phyloP scores from a whole-genome alignment of 2,113 vertebrate genomes.

The Bothrops jararaca region DNA sequence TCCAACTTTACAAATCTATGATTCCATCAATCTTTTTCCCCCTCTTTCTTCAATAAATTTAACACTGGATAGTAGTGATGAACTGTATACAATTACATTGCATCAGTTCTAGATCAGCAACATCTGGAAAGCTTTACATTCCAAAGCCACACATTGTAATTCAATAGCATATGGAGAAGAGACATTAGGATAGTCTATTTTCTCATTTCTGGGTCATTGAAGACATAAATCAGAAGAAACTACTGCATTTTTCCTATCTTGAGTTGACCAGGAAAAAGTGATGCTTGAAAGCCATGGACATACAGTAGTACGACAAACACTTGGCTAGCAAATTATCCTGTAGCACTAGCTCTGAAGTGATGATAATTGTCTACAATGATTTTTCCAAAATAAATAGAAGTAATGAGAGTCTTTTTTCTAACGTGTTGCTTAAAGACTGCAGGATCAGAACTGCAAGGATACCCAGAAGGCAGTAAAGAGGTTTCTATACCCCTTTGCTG shows the following conservation, averaged over 20 bases:
- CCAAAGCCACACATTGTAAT: neutral
- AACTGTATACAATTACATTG: neutral
- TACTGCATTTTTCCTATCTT: neutral
- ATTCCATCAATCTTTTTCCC: neutral
- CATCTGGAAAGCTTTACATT: neutral
- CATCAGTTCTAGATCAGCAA: neutral
- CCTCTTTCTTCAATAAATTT: neutral
- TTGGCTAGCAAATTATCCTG: neutral
- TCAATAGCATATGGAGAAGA: neutral
- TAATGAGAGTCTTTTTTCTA: constrained; percentile 30
- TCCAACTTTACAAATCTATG: neutral
- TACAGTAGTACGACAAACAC: neutral
- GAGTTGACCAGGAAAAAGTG: neutral
- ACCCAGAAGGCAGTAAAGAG: neutral
- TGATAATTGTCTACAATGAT: neutral
- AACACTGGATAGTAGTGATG: neutral
- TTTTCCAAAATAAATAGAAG: constrained; percentile 33
- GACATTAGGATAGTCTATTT: neutral
- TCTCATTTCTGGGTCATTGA: neutral
- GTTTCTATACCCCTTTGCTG: neutral
- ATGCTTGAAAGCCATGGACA: neutral
- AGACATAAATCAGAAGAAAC: neutral
- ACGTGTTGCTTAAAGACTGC: neutral
- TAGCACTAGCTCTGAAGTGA: neutral
- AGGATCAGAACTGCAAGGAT: neutral